Conservation (phyloP, 2,113 vertebrate genomes). For the Chitala chitala region DNA sequence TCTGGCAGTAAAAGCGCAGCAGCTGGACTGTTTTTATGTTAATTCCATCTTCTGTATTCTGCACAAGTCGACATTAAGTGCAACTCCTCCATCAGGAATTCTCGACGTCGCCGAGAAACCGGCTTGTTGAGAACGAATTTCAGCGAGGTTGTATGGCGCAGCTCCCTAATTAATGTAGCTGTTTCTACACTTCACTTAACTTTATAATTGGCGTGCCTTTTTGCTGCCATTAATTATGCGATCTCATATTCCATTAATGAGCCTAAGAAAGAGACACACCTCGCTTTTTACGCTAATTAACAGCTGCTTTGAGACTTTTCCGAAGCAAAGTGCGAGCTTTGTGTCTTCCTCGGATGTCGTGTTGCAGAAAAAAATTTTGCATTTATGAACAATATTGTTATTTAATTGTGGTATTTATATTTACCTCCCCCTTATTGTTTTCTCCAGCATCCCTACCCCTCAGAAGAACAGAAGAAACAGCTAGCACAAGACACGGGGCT, state of each 20-base stretch:
- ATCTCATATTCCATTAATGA: slow-evolving; percentile 80
- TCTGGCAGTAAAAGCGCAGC: neutral
- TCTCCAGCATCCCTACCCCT: slow-evolving; percentile 87
- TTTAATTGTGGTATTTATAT: slow-evolving; percentile 3
- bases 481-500: slow-evolving; percentile 92
- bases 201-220: slow-evolving; percentile 83
- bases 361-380: neutral
- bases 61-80: neutral
- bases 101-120: slow-evolving; percentile 13
- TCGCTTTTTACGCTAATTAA: slow-evolving; percentile 72
- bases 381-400: neutral
- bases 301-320: slow-evolving; percentile 51
- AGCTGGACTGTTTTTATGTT: neutral
- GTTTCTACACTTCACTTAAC: slow-evolving; percentile 80
- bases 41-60: neutral
- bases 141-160: slow-evolving; percentile 62
- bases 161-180: slow-evolving; percentile 63
- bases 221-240: slow-evolving; percentile 78
- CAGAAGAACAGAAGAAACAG: slow-evolving; percentile 97
- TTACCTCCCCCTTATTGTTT: neutral
- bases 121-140: slow-evolving; percentile 51
- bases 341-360: neutral
- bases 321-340: neutral
- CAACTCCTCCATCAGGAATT: slow-evolving; percentile 16
- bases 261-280: slow-evolving; percentile 67